Conservation (phyloP, 2,888 invertebrate species). For the Tridacna crocea region DNA sequence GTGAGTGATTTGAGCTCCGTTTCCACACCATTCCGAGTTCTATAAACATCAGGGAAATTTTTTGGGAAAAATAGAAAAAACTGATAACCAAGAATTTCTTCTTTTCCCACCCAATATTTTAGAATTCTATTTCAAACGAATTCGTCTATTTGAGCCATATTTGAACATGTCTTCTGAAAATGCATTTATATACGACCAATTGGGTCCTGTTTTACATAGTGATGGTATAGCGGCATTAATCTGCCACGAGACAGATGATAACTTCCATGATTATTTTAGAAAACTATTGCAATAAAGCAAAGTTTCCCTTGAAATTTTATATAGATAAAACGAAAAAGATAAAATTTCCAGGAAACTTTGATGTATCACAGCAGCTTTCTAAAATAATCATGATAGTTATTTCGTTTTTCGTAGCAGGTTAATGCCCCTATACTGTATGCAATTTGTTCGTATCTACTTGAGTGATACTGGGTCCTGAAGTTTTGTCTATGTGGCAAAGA, state of each 20-base stretch:
- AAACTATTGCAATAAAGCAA: too few relatives aligned
- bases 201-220: too few relatives aligned
- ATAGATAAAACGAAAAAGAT: background rate
- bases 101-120: conserved; percentile 2
- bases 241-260: too few relatives aligned
- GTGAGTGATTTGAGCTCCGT: background rate
- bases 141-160: background rate
- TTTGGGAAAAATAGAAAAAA: background rate
- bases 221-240: too few relatives aligned
- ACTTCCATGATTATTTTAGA: background rate
- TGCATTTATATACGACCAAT: too few relatives aligned
- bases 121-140: background rate
- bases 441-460: too few relatives aligned
- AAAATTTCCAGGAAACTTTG: background rate
- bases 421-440: too few relatives aligned
- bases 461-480: too few relatives aligned
- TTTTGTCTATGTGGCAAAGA: background rate
- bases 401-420: too few relatives aligned
- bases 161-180: too few relatives aligned
- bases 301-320: too few relatives aligned
- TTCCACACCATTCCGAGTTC: background rate
- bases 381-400: too few relatives aligned
- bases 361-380: background rate
- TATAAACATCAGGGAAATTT: background rate
- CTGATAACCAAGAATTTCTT: background rate